Percentiles rank a stretch among this genome's conserved stretches.
Conservation (phyloP, 2,797 vertebrate species). For the Remorina albescens region DNA sequence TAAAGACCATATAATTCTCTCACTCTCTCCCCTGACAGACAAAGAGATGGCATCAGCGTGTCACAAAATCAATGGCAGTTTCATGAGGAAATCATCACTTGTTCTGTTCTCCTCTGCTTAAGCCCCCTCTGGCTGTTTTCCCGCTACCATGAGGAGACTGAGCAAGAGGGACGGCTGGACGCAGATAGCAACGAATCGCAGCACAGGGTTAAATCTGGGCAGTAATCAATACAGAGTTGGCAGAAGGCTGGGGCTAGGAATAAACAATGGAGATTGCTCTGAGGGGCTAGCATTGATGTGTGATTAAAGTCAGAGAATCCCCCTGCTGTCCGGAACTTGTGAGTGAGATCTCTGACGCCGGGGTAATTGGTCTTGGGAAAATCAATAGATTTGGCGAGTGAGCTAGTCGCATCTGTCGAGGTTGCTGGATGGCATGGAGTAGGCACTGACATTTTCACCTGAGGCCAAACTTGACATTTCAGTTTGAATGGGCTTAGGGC, state of each 20-base stretch:
- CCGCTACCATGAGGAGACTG: slow-evolving; percentile 32
- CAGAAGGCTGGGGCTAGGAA: slow-evolving; percentile 65
- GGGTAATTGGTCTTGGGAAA: slow-evolving; percentile 82
- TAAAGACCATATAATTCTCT: slow-evolving; percentile 37
- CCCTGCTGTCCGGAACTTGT: slow-evolving; percentile 69
- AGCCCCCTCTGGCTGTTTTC: slow-evolving; percentile 53
- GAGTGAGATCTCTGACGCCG: slow-evolving; percentile 81
- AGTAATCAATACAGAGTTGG: slow-evolving; percentile 76
- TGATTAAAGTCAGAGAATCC: slow-evolving; percentile 81
- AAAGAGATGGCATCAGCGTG: slow-evolving; percentile 66
- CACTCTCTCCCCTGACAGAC: slow-evolving; percentile 45
- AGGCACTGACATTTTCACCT: slow-evolving; percentile 65
- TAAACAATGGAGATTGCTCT: slow-evolving; percentile 80
- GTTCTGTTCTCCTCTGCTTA: slow-evolving; percentile 28
- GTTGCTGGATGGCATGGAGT: slow-evolving; percentile 38
- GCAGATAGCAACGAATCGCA: slow-evolving; percentile 61
- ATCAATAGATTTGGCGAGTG: slow-evolving; percentile 78
- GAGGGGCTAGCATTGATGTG: slow-evolving; percentile 78
- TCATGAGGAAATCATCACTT: slow-evolving; percentile 79
- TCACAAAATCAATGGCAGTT: slow-evolving; percentile 80
- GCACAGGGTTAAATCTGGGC: slow-evolving; percentile 56
- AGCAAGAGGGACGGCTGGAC: slow-evolving; percentile 42
- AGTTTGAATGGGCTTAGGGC: slow-evolving; percentile 44
- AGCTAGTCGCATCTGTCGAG: slow-evolving; percentile 61
- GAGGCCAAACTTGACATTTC: slow-evolving; percentile 69